Percentiles rank a stretch among this genome's conserved stretches.
phyloP scores from a whole-genome alignment of 2,113 vertebrate species.

The Prinia subflava region DNA sequence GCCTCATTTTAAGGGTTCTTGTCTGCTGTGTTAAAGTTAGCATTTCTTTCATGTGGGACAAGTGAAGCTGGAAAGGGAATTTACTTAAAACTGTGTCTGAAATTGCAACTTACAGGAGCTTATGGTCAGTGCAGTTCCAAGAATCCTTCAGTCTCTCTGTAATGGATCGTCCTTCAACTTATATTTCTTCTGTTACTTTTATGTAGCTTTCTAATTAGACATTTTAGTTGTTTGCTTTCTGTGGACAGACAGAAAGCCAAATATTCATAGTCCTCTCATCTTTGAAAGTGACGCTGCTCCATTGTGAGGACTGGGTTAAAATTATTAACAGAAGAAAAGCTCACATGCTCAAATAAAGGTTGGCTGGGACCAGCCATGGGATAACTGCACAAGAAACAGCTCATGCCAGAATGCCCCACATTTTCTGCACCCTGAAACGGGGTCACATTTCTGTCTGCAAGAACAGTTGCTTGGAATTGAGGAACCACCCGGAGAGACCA shows the following conservation, averaged over 20 bases:
- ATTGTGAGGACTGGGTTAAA: background rate
- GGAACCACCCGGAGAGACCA: background rate
- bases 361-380: background rate
- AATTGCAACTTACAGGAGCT: constrained; percentile 67
- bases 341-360: background rate
- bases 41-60: constrained; percentile 75
- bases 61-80: constrained; percentile 71
- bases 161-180: constrained; percentile 58
- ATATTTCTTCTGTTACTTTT: constrained; percentile 54
- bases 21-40: constrained; percentile 57
- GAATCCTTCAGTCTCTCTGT: constrained; percentile 58
- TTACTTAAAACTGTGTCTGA: constrained; percentile 69
- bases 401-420: background rate
- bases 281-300: constrained; percentile 18
- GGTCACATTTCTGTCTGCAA: background rate
- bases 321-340: constrained; percentile 47
- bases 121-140: constrained; percentile 52
- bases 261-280: constrained; percentile 3
- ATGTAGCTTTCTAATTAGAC: constrained; percentile 62
- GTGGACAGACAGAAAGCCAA: constrained; percentile 31
- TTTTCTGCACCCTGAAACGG: background rate
- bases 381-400: background rate
- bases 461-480: background rate
- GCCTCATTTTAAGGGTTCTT: constrained; percentile 53
- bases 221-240: constrained; percentile 56